Percentiles rank a stretch among this genome's conserved stretches.
These are phyloP conservation scores for Craseonycteris thonglongyai DNA, from an alignment of 2,113 vertebrate genomes.

Conservation along the genomic window DNA sequence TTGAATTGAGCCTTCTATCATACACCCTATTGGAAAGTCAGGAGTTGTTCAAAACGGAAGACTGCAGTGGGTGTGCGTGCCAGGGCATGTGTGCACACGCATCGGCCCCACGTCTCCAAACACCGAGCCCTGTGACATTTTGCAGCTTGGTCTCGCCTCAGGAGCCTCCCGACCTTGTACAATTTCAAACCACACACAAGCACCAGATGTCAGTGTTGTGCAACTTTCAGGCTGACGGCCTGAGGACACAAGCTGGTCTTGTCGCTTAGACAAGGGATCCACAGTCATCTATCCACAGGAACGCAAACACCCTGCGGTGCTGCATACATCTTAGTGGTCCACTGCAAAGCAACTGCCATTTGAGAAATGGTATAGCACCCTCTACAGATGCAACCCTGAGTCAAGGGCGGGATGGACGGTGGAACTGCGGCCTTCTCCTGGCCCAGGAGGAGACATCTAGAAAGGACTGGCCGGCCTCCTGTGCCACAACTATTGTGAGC, in stretches of 20 bases:
- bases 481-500: not conserved
- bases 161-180: not conserved
- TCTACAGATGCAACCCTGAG: not conserved
- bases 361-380: not conserved
- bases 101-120: not conserved
- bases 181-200: slow-evolving; percentile 13
- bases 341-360: not conserved
- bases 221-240: slow-evolving; percentile 62
- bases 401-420: not conserved
- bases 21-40: not conserved
- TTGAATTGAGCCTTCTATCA: not conserved
- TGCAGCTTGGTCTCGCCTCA: not conserved
- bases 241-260: not conserved
- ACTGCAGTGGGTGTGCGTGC: not conserved
- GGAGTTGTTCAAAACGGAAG: not conserved
- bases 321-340: not conserved
- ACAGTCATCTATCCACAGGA: not conserved
- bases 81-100: accelerated
- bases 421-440: not conserved
- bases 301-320: not conserved
- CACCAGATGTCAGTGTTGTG: slow-evolving; percentile 84
- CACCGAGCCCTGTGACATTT: not conserved
- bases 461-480: not conserved
- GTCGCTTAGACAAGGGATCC: not conserved
- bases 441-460: not conserved